Evolutionary conservation across 2,888 invertebrate species (phyloP).

Genomic region (Barypeithes pellucidus): DNA sequence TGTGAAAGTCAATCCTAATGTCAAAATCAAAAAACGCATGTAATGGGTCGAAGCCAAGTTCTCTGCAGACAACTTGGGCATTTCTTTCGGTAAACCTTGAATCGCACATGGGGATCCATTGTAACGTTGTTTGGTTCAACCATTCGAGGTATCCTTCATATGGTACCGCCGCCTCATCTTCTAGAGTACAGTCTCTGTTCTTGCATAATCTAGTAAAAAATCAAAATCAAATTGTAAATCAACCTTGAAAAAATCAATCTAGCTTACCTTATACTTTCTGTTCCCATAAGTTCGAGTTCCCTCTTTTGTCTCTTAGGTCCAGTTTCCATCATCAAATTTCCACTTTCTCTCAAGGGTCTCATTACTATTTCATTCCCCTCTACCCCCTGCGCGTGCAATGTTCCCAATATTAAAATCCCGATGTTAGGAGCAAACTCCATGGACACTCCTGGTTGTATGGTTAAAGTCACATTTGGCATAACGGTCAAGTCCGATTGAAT

Average conservation of each 20-base stretch:
- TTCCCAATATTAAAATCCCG: conserved; percentile 92
- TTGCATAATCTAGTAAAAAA: conserved; percentile 76
- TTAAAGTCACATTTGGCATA: conserved; percentile 93
- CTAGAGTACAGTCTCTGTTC: conserved; percentile 79
- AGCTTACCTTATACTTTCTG: conserved; percentile 77
- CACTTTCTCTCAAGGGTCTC: conserved; percentile 75
- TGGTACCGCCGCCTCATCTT: conserved; percentile 71
- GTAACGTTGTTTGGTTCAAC: conserved; percentile 94
- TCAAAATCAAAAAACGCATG: conserved; percentile 92
- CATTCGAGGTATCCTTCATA: conserved; percentile 94
- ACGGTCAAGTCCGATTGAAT: conserved; percentile 94
- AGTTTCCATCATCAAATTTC: conserved; percentile 61
- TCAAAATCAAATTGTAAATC: neutral
- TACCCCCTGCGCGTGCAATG: conserved; percentile 87
- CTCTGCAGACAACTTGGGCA: conserved; percentile 96
- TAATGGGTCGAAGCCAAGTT: conserved; percentile 90
- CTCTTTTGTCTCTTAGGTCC: conserved; percentile 57
- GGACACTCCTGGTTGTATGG: conserved; percentile 90
- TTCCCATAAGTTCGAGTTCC: conserved; percentile 71
- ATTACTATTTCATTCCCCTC: conserved; percentile 84
- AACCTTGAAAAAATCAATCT: conserved; percentile 13
- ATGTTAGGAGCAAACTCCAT: conserved; percentile 97
- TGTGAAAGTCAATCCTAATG: conserved; percentile 89
- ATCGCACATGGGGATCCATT: conserved; percentile 98
- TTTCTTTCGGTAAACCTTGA: conserved; percentile 93